Base-by-base conservation (phyloP, 2,888 invertebrate species). In the Furcula furcula region DNA sequence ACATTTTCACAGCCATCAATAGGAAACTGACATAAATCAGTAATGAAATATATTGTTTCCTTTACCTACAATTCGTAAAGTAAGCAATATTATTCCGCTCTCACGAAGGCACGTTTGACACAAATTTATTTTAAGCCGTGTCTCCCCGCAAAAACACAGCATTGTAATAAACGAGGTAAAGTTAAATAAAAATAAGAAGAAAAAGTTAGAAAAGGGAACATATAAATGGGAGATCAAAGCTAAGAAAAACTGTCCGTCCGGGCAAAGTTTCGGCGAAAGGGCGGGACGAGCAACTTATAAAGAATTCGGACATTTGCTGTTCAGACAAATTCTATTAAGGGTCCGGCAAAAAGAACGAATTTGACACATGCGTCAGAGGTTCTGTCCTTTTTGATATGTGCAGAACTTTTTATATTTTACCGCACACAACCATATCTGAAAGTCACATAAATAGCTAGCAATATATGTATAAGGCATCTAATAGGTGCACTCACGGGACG, bases 141-240 rank as follows among this genome's bases (percentile, higher is more conserved):
- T 13, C 4, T 5, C 13, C 10, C 23, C 13, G 32, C 31, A 50
- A 46, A 49, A 39, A 55, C 33, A 39, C 36, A 34, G 38, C 44
- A 35, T 9, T 51, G 45, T 61, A 51, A 63, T 55, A 65, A 56
- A 58, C 30, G 57, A 51, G 55, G 46, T 46, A 51, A 63, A 60
- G 53, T 67, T 60, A 66, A 69, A 65, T 65, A 68, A 66, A 72
- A 65, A 75, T 57, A 66, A 52, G 58, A 55, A 60, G 47, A 59
- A 60, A 65, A 75, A 68, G 61, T 69, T 58, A 41, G 44, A 36
- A 47, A 53, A 50, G 52, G 56, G 52, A 55, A 50, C 56, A 57
- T 55, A 66, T 62, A 67, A 61, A 65, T 55, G 58, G 34, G 55
- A 64, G 74, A 78, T 80, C 79, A 79, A 79, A 75, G 66, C 29